Evolutionary conservation across 92 coral and sea anemone species (phyloP).

Genomic region (Bergia sp.): DNA sequence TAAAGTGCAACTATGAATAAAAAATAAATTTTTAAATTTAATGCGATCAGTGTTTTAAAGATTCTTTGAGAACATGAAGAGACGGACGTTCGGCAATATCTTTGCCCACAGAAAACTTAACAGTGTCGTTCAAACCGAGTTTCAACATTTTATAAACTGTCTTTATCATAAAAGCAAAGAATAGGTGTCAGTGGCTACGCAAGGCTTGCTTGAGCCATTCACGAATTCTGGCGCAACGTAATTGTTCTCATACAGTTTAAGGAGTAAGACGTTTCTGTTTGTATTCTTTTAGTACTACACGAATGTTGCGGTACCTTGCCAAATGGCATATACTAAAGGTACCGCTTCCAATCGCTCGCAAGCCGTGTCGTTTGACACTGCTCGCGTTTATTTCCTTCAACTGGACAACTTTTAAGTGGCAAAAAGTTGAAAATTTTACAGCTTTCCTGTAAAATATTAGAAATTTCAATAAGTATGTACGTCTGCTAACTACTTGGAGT

Average conservation of each 20-base stretch:
- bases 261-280: background rate
- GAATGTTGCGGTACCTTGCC: slow-evolving; percentile 51
- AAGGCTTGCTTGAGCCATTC: slow-evolving; percentile 16
- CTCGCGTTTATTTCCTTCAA: background rate
- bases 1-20: background rate
- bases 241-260: background rate
- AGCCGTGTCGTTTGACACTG: background rate
- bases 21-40: background rate
- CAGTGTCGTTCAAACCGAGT: slow-evolving; percentile 7
- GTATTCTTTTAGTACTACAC: slow-evolving; percentile 54
- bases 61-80: slow-evolving; percentile 2
- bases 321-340: slow-evolving; percentile 53
- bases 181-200: background rate
- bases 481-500: too few species aligned
- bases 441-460: too few species aligned
- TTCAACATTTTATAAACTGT: slow-evolving; percentile 15
- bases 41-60: slow-evolving; percentile 10
- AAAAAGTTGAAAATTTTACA: too few species aligned
- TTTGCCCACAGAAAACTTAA: slow-evolving; percentile 3
- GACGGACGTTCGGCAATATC: slow-evolving; percentile 8
- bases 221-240: slow-evolving; percentile 16
- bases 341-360: slow-evolving; percentile 47
- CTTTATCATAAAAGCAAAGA: slow-evolving; percentile 1
- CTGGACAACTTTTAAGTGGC: too few species aligned
- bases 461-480: too few species aligned